Percentiles rank a stretch among this genome's conserved stretches.
phyloP scores from a whole-genome alignment of 1,140 invertebrate genomes.

The Pseudomyrmex gracilis region DNA sequence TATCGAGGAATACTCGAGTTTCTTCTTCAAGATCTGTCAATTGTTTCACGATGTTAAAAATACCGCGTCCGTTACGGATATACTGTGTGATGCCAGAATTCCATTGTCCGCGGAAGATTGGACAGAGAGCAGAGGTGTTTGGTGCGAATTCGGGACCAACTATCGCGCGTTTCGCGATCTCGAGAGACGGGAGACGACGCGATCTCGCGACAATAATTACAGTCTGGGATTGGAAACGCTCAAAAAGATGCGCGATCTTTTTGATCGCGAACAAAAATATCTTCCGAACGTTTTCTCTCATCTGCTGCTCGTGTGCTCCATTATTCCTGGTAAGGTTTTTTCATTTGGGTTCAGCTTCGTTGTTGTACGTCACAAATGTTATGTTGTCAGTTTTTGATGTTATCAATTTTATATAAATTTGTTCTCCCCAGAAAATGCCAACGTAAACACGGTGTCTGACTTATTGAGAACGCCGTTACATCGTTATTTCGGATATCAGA shows the following conservation, averaged over 20 bases:
- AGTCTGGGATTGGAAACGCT: conserved; percentile 63
- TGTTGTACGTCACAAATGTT: not conserved
- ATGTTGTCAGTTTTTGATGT: no score
- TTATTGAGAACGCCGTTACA: conserved; percentile 77
- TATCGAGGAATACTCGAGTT: conserved; percentile 67
- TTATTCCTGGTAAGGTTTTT: conserved; percentile 67
- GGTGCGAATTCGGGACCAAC: conserved; percentile 69
- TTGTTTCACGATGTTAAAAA: conserved; percentile 74
- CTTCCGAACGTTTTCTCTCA: conserved; percentile 74
- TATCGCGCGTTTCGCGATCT: conserved; percentile 38
- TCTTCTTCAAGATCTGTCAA: conserved; percentile 73
- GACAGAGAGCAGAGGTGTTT: conserved; percentile 74
- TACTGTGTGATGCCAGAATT: conserved; percentile 76
- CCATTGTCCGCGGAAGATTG: conserved; percentile 72
- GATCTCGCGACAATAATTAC: conserved; percentile 37
- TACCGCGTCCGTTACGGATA: conserved; percentile 61
- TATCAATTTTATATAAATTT: not conserved
- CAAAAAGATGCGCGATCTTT: conserved; percentile 67
- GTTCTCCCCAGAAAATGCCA: conserved; percentile 63
- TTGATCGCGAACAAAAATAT: conserved; percentile 71
- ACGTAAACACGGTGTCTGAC: conserved; percentile 62
- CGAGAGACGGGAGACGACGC: conserved; percentile 25
- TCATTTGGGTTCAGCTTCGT: not conserved
- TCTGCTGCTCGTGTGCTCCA: conserved; percentile 72
- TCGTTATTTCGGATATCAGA: conserved; percentile 85